Percentiles rank a stretch among this genome's conserved stretches.
phyloP scores from a whole-genome alignment of 2,888 invertebrate genomes.

The Cordilura impudica region DNA sequence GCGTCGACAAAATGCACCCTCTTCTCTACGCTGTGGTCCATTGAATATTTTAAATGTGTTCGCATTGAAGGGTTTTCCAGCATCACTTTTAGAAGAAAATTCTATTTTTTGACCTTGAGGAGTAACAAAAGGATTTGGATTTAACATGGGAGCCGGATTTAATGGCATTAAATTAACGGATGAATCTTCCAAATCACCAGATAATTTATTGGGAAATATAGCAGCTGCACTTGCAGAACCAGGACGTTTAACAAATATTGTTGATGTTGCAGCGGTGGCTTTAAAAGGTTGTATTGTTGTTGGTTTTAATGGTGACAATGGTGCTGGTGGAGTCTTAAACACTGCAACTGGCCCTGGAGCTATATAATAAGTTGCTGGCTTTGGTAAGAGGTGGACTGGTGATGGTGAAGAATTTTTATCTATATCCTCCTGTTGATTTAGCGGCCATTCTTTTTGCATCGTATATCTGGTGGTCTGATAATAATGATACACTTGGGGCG shows the following conservation, averaged over 20 bases:
- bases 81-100: constrained; percentile 19
- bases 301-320: neutral
- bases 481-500: constrained; percentile 61
- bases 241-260: neutral
- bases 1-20: constrained; percentile 75
- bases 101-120: constrained; percentile 34
- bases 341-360: neutral
- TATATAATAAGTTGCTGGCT: constrained; percentile 26
- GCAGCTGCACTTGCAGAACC: neutral
- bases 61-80: neutral
- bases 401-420: neutral
- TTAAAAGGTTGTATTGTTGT: neutral
- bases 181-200: constrained; percentile 15
- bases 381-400: neutral
- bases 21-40: constrained; percentile 54
- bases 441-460: constrained; percentile 47
- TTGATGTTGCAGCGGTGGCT: neutral
- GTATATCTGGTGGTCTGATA: constrained; percentile 65
- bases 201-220: constrained; percentile 34
- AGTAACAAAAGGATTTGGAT: constrained; percentile 44
- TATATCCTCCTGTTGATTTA: constrained; percentile 11
- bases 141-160: constrained; percentile 44
- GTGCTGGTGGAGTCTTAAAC: neutral
- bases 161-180: constrained; percentile 3
- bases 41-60: constrained; percentile 4